Evolutionary conservation across 2,888 invertebrate genomes (phyloP).

Genomic region (Ecdyonurus torrentis): DNA sequence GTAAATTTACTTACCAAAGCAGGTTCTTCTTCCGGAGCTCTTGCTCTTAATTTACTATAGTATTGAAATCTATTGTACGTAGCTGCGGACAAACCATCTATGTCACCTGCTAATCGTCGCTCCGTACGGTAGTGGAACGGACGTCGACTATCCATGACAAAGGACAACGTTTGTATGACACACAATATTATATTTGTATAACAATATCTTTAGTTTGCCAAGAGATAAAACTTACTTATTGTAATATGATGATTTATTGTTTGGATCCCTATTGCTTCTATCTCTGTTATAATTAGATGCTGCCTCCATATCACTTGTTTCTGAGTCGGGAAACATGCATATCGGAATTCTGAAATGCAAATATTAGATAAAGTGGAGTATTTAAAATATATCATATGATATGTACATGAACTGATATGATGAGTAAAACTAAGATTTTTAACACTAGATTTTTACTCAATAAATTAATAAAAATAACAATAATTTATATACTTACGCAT

Average conservation of each 20-base stretch:
- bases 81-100: slow-evolving; percentile 12
- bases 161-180: too few relatives aligned
- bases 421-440: slow-evolving; percentile 11
- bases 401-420: too few relatives aligned
- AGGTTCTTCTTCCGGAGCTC: slow-evolving; percentile 14
- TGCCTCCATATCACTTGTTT: slow-evolving; percentile 22
- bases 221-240: background rate
- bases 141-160: slow-evolving; percentile 3
- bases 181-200: too few relatives aligned
- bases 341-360: slow-evolving; percentile 14
- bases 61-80: slow-evolving; percentile 15
- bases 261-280: background rate
- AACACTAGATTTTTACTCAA: slow-evolving; percentile 6
- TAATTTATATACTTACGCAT: slow-evolving; percentile 26
- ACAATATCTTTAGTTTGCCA: too few relatives aligned
- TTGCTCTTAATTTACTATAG: slow-evolving; percentile 14
- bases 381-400: background rate
- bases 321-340: slow-evolving; percentile 23
- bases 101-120: slow-evolving; percentile 4
- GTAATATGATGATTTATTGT: background rate
- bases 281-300: background rate
- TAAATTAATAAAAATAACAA: slow-evolving; percentile 1
- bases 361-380: background rate
- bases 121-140: slow-evolving; percentile 11
- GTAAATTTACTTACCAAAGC: slow-evolving; percentile 17